phyloP scores from a whole-genome alignment of 92 coral and sea anemone genomes.

The Epizoanthus illoricatus region DNA sequence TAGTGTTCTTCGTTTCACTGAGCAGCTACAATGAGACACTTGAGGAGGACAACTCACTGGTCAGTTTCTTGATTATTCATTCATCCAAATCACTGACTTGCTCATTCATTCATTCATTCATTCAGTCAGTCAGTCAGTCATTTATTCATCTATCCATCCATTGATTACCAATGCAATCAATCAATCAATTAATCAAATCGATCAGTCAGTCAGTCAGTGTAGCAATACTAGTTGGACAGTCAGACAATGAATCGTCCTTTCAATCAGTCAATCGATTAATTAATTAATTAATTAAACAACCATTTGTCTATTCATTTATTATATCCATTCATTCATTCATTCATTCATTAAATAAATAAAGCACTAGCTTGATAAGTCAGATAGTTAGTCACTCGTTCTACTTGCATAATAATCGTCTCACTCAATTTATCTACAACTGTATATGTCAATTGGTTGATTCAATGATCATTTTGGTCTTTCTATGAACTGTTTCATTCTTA shows the following conservation, averaged over 20 bases:
- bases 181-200: too few relatives aligned
- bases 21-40: constrained; percentile 82
- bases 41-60: constrained; percentile 73
- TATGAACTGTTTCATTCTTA: neutral
- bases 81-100: neutral
- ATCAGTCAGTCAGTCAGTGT: too few relatives aligned
- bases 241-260: too few relatives aligned
- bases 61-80: constrained; percentile 37
- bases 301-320: too few relatives aligned
- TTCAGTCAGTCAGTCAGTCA: too few relatives aligned
- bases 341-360: too few relatives aligned
- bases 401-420: neutral
- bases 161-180: too few relatives aligned
- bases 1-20: constrained; percentile 79
- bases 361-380: neutral
- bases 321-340: too few relatives aligned
- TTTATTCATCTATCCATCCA: too few relatives aligned
- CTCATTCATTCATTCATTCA: neutral
- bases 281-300: too few relatives aligned
- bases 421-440: neutral
- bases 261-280: too few relatives aligned
- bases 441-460: neutral
- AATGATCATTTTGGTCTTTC: neutral
- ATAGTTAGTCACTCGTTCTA: neutral
- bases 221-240: too few relatives aligned